These are phyloP conservation scores for Hirundichthys speculiger DNA, from an alignment of 2,113 vertebrate species.

Conservation along the genomic window DNA sequence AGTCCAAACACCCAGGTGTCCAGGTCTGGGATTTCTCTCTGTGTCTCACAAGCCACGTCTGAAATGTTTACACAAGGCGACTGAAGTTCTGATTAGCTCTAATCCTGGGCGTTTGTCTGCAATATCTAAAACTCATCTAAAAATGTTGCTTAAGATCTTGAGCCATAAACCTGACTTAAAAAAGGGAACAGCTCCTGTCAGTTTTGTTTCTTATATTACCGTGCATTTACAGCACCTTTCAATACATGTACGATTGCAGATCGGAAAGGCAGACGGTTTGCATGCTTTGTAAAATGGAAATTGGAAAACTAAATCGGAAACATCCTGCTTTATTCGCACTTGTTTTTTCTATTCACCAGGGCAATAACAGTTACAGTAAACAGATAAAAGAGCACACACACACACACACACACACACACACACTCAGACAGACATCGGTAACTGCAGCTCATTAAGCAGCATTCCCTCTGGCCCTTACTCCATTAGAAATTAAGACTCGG, in stretches of 20 bases:
- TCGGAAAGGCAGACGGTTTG: constrained; percentile 26
- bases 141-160: too few relatives aligned
- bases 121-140: too few relatives aligned
- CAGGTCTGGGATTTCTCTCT: too few relatives aligned
- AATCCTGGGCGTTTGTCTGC: too few relatives aligned
- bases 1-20: too few relatives aligned
- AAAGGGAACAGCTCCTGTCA: too few relatives aligned
- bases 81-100: too few relatives aligned
- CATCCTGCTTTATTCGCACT: constrained; percentile 58
- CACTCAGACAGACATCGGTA: constrained; percentile 16
- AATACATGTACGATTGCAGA: constrained; percentile 23
- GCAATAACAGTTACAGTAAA: constrained; percentile 68
- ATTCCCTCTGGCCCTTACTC: constrained; percentile 76
- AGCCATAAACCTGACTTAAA: too few relatives aligned
- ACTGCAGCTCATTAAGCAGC: constrained; percentile 68
- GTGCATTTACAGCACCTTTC: constrained; percentile 18
- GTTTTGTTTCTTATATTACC: constrained; percentile 19
- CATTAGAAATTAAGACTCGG: constrained; percentile 79
- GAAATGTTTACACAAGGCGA: too few relatives aligned
- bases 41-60: too few relatives aligned
- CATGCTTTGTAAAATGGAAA: constrained; percentile 51
- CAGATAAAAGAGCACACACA: constrained; percentile 50
- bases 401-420: constrained; percentile 34
- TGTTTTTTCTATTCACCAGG: constrained; percentile 49
- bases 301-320: constrained; percentile 44